Conservation (phyloP, 2,113 vertebrate genomes). For the Pogonocichla stellata region DNA sequence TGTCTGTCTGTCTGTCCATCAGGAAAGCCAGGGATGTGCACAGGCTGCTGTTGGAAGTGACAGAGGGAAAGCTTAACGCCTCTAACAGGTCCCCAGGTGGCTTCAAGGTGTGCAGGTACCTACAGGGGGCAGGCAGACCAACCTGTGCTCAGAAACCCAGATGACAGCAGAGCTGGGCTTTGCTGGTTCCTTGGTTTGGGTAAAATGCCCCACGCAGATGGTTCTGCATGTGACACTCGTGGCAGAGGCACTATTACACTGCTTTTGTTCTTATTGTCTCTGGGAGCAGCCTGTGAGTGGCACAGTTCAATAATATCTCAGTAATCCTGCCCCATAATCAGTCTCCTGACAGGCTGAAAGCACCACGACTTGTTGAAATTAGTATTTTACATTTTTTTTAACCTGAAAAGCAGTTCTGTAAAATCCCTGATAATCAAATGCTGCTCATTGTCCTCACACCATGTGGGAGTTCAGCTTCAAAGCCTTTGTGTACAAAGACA, state of each 20-base stretch:
- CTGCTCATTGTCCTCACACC: background rate
- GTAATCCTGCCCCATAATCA: background rate
- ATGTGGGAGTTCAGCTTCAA: background rate
- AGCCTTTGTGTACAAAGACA: background rate
- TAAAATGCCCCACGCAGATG: background rate
- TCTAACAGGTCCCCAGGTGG: background rate
- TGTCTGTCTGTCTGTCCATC: background rate
- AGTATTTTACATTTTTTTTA: background rate
- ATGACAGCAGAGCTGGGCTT: background rate
- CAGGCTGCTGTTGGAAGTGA: background rate
- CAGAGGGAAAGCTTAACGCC: background rate
- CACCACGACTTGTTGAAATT: background rate
- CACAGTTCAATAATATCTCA: background rate
- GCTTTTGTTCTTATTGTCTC: background rate
- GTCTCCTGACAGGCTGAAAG: background rate
- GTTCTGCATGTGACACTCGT: background rate
- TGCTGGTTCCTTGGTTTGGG: background rate
- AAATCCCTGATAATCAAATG: background rate
- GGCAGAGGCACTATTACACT: background rate
- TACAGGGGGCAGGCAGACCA: background rate
- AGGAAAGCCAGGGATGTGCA: fast-evolving
- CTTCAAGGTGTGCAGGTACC: background rate
- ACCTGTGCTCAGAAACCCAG: background rate
- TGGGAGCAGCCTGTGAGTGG: background rate
- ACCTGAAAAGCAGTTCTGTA: background rate